phyloP scores from a whole-genome alignment of 1,140 invertebrate species.

The Trigoniulus corallinus region DNA sequence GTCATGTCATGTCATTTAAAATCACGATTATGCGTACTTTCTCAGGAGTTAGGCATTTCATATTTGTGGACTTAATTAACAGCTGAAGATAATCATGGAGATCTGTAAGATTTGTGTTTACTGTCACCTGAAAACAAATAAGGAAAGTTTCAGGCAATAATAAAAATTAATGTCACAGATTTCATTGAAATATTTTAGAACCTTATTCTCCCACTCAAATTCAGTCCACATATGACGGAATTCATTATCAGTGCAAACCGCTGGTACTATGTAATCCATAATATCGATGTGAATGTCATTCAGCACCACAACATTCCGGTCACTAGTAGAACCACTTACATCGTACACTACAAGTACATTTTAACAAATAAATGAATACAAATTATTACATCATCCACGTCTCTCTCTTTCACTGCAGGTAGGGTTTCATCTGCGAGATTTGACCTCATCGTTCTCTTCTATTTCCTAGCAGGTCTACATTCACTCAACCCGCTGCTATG shows the following conservation, averaged over 20 bases:
- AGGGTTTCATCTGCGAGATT: too few species aligned
- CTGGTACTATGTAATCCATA: conserved; percentile 99
- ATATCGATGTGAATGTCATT: conserved; percentile 99
- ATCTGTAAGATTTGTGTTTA: conserved; percentile 87
- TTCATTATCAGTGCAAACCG: conserved; percentile 80
- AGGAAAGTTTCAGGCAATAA: conserved; percentile 11
- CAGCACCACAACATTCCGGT: conserved; percentile 91
- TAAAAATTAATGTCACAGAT: background rate
- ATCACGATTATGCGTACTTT: conserved; percentile 34
- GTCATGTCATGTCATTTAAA: background rate
- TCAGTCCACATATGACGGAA: conserved; percentile 99
- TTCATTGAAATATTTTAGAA: conserved; percentile 15
- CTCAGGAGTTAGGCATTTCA: conserved; percentile 95
- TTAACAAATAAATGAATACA: conserved; percentile 10
- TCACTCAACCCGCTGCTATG: too few species aligned
- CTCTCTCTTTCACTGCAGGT: too few species aligned
- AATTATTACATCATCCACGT: too few species aligned
- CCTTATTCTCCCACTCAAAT: conserved; percentile 99
- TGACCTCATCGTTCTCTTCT: too few species aligned
- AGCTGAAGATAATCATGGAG: conserved; percentile 84
- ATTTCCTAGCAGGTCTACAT: too few species aligned
- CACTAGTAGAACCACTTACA: conserved; percentile 76
- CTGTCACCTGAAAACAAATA: conserved; percentile 47
- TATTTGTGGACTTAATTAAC: conserved; percentile 87
- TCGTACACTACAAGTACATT: conserved; percentile 63